Evolutionary conservation across 2,888 invertebrate genomes (phyloP).

Genomic region (Parelbella ahira): DNA sequence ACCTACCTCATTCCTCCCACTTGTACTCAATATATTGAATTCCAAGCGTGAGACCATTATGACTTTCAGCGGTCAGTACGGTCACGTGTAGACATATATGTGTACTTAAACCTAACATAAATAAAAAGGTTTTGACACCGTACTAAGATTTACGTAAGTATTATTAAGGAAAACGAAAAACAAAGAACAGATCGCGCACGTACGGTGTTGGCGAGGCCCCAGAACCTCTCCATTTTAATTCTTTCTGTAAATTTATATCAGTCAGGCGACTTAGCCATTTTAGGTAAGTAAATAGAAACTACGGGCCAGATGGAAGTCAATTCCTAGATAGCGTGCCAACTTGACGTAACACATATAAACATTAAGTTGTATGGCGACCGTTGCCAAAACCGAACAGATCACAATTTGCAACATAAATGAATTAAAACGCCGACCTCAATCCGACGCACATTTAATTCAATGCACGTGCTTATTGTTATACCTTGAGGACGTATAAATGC

Average conservation of each 20-base stretch:
- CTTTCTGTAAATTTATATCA: background rate
- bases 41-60: slow-evolving; percentile 13
- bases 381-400: slow-evolving; percentile 8
- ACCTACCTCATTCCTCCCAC: slow-evolving; percentile 25
- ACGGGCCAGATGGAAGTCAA: background rate
- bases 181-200: slow-evolving; percentile 2
- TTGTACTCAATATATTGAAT: slow-evolving; percentile 19
- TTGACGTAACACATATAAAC: slow-evolving; percentile 5
- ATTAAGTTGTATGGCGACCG: background rate
- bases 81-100: slow-evolving; percentile 2
- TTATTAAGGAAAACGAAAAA: slow-evolving; percentile 6
- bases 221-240: background rate
- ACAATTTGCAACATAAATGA: slow-evolving; percentile 4
- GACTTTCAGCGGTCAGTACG: slow-evolving; percentile 11
- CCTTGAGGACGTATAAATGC: too few relatives aligned
- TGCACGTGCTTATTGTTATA: too few relatives aligned
- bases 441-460: background rate
- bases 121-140: too few relatives aligned
- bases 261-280: background rate
- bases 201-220: background rate
- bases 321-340: slow-evolving; percentile 10
- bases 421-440: slow-evolving; percentile 7
- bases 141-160: background rate
- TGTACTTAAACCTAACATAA: too few relatives aligned
- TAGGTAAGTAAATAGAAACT: background rate